phyloP scores from a whole-genome alignment of 2,113 vertebrate species.

The Atlantisia rogersi region DNA sequence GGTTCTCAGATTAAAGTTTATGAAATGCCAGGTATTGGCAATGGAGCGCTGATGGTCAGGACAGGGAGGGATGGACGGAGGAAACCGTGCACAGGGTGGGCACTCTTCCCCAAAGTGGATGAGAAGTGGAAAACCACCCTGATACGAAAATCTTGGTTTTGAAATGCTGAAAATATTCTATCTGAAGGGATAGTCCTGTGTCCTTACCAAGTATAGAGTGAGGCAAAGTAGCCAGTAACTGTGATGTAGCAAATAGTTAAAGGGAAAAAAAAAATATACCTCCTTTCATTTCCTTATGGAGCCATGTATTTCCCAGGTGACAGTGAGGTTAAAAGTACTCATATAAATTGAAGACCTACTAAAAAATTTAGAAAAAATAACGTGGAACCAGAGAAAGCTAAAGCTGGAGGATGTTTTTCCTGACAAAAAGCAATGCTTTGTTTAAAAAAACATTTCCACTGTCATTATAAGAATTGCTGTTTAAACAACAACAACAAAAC shows the following conservation, averaged over 20 bases:
- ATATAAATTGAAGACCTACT: neutral
- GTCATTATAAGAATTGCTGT: neutral
- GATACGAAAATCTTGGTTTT: neutral
- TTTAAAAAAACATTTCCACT: neutral
- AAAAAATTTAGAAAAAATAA: neutral
- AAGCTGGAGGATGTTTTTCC: neutral
- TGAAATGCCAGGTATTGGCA: neutral
- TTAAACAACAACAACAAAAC: neutral
- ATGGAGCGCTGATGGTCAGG: neutral
- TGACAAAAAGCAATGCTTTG: neutral
- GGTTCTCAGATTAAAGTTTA: neutral
- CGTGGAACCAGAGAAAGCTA: neutral
- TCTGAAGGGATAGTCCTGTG: neutral
- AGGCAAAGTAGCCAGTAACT: neutral
- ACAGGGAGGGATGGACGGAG: neutral
- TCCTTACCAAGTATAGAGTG: neutral
- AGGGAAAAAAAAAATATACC: neutral
- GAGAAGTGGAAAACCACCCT: neutral
- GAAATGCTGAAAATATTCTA: neutral
- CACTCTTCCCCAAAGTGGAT: neutral
- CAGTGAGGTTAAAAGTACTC: neutral
- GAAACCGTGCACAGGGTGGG: neutral
- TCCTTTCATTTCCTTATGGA: neutral
- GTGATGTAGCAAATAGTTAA: neutral
- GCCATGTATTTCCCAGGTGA: neutral